Conservation (phyloP, 2,797 vertebrate genomes). For the Hozukius guyotensis region DNA sequence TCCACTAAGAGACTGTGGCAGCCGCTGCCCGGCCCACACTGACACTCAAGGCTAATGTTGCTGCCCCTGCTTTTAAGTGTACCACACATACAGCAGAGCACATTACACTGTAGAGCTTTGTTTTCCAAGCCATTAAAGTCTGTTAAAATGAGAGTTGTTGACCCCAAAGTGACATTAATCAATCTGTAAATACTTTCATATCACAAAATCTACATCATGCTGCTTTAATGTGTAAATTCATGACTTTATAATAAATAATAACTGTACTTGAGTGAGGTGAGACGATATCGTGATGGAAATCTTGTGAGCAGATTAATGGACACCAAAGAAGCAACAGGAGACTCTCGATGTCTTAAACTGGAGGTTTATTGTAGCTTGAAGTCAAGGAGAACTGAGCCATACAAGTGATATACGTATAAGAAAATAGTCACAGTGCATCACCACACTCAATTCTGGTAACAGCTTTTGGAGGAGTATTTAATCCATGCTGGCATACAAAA, state of each 20-base stretch:
- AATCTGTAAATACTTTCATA: background rate
- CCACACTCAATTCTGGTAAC: too few relatives aligned
- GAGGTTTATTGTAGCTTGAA: too few relatives aligned
- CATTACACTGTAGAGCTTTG: background rate
- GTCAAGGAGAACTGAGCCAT: too few relatives aligned
- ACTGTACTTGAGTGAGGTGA: background rate
- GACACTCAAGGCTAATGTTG: background rate
- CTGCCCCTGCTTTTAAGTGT: background rate
- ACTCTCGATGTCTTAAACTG: too few relatives aligned
- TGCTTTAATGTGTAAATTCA: background rate
- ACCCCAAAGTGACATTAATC: background rate
- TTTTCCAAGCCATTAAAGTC: background rate
- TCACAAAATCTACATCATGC: background rate
- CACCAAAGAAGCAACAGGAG: too few relatives aligned
- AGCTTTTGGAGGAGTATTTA: too few relatives aligned
- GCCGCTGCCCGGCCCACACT: background rate
- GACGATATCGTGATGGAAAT: background rate
- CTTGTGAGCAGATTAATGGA: fast-evolving
- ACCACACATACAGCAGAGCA: background rate
- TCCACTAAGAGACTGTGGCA: background rate
- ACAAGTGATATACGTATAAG: too few relatives aligned
- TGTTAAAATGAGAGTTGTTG: background rate
- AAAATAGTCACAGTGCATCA: too few relatives aligned
- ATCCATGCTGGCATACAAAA: too few relatives aligned
- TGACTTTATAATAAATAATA: background rate